phyloP scores from a whole-genome alignment of 2,888 invertebrate species.

The Aleiodes alternator region DNA sequence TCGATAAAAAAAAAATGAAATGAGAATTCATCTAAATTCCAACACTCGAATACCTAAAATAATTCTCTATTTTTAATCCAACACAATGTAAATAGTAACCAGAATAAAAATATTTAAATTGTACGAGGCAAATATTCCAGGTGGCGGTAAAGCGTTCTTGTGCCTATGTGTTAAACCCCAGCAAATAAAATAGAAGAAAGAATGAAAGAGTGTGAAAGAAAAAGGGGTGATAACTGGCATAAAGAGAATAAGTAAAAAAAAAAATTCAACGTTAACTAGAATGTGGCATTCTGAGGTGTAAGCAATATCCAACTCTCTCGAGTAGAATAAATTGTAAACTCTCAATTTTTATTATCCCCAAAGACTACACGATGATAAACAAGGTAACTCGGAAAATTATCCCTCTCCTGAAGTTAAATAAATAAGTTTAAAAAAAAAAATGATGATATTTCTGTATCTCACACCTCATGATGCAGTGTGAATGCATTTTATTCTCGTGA shows the following conservation, averaged over 20 bases:
- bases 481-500: neutral
- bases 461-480: neutral
- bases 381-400: constrained; percentile 8
- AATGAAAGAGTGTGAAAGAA: constrained; percentile 12
- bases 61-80: constrained; percentile 27
- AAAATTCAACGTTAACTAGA: constrained; percentile 6
- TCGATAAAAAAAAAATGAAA: neutral
- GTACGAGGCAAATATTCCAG: constrained; percentile 32
- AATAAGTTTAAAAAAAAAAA: neutral
- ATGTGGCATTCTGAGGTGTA: too few relatives aligned
- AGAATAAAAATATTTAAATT: constrained; percentile 34
- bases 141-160: neutral
- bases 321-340: too few relatives aligned
- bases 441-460: neutral
- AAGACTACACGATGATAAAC: neutral
- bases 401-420: neutral
- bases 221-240: neutral
- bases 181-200: neutral
- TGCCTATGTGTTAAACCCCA: neutral
- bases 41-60: constrained; percentile 2
- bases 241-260: constrained; percentile 30
- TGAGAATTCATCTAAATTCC: constrained; percentile 12
- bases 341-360: neutral
- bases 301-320: too few relatives aligned
- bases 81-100: constrained; percentile 14